Base-by-base conservation (phyloP, 2,888 invertebrate genomes). In the Nycteola revayana region DNA sequence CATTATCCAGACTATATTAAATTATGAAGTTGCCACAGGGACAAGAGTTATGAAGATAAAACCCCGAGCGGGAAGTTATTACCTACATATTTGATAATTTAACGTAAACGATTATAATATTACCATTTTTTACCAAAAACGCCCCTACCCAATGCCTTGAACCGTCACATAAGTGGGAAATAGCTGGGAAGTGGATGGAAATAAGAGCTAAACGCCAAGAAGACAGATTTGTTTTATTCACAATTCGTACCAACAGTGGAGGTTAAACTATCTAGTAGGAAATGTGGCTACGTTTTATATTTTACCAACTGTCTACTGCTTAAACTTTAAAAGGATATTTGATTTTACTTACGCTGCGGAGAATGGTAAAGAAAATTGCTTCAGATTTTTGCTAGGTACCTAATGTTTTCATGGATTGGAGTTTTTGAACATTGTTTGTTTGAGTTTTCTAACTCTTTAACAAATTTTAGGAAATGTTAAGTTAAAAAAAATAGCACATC, bases 221-320 rank as follows among this genome's bases (percentile, higher is more conserved):
- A 80, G 81, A 80, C 79, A 75, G 81, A 83, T 84, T 83, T 82
- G 81, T 82, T 81, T 82, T 81, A 84, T 82, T 75, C 77, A 70
- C 68, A 65, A 61, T 66, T 67, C 60, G 41, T 45, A 45, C 36
- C 43, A 28, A 37, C 38, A 36, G 33, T 29, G 33, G 50, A 39
- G 49, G 41, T 45, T 48, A 45, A 33, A 49, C 36, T 36, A 48
- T 48, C 40, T 36, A 30, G 31, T 29, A 11, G 36, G 10, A 36
- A 44, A 44, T 49, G 48, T 33, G 36, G 45, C 33, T 32, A 49
- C 49, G 40, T 48, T 48, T 48, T 49, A 48, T 41, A 49, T 45
- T 44, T 49, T 34, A 27, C 26, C 26, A 33, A 21, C 36, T 25
- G 44, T 36, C 36, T 37, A 36, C 28, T 46, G 50, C 36, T 50